Percentiles rank a stretch among this genome's conserved stretches.
Evolutionary conservation across 2,113 vertebrate species (phyloP).

Genomic region (Pelvicachromis taeniatus): DNA sequence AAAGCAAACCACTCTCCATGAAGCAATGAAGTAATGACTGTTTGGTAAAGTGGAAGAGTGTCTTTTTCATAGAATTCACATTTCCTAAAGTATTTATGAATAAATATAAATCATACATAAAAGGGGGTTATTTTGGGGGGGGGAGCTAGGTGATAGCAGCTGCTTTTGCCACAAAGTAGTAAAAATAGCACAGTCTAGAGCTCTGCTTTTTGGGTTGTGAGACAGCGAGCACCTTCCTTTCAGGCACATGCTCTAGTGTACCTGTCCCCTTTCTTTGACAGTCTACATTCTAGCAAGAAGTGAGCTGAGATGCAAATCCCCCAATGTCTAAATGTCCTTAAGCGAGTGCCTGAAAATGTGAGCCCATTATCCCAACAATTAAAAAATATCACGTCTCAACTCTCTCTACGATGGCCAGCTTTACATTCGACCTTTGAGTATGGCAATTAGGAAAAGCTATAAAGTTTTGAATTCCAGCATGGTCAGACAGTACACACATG

Average conservation of each 20-base stretch:
- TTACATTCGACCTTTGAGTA: background rate
- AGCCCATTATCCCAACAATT: background rate
- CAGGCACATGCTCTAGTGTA: background rate
- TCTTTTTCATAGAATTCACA: background rate
- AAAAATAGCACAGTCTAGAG: background rate
- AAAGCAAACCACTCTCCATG: background rate
- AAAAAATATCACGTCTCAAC: background rate
- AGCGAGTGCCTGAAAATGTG: background rate
- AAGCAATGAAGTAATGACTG: background rate
- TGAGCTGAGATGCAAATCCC: background rate
- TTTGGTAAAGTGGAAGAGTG: background rate
- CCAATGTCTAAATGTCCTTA: background rate
- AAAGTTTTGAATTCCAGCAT: background rate
- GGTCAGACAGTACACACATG: background rate
- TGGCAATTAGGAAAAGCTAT: background rate
- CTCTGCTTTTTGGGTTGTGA: background rate
- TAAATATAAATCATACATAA: background rate
- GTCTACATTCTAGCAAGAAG: background rate
- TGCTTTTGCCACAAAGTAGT: background rate
- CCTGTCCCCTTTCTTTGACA: background rate
- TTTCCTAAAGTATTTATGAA: constrained; percentile 6
- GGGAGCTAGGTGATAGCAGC: background rate
- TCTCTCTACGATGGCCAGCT: background rate
- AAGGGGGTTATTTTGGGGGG: background rate
- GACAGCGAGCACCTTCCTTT: background rate